Percentiles rank a stretch among this genome's conserved stretches.
Evolutionary conservation across 1,140 invertebrate genomes (phyloP).

Genomic region (Euglossa dilemma): DNA sequence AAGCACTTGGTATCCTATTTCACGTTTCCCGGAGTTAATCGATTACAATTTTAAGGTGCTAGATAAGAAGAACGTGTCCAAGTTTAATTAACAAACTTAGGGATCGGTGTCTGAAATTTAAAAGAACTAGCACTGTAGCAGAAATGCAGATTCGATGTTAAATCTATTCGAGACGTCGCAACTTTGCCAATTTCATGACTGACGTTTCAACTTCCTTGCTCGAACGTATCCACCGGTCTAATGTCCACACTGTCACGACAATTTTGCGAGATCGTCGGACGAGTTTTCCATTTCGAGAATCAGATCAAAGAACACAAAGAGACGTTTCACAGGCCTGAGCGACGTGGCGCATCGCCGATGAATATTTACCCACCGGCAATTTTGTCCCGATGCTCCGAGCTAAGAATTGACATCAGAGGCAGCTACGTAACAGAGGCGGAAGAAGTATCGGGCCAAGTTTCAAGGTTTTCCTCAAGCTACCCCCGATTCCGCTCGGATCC

Average conservation of each 20-base stretch:
- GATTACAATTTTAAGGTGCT: no score
- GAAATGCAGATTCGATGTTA: neutral
- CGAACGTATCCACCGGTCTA: neutral
- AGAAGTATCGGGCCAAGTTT: neutral
- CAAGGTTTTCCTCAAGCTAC: neutral
- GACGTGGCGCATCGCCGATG: constrained; percentile 3
- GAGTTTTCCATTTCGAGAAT: constrained; percentile 21
- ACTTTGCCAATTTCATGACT: neutral
- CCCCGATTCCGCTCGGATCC: neutral
- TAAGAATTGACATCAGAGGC: constrained; percentile 13
- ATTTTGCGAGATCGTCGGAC: neutral
- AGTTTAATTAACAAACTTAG: no score
- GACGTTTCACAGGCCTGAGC: neutral
- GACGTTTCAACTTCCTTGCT: neutral
- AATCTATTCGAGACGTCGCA: neutral
- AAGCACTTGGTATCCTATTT: no score
- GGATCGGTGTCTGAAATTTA: no score
- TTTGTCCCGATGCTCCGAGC: constrained; percentile 10
- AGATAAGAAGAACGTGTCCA: no score
- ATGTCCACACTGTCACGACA: constrained; percentile 3
- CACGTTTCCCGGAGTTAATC: no score
- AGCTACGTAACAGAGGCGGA: neutral
- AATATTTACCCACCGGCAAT: constrained; percentile 25
- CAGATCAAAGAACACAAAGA: constrained; percentile 19
- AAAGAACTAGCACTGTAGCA: no score